Percentiles rank a stretch among this genome's conserved stretches.
Conservation (phyloP, 2,888 invertebrate species). For the Spicauda simplicius region DNA sequence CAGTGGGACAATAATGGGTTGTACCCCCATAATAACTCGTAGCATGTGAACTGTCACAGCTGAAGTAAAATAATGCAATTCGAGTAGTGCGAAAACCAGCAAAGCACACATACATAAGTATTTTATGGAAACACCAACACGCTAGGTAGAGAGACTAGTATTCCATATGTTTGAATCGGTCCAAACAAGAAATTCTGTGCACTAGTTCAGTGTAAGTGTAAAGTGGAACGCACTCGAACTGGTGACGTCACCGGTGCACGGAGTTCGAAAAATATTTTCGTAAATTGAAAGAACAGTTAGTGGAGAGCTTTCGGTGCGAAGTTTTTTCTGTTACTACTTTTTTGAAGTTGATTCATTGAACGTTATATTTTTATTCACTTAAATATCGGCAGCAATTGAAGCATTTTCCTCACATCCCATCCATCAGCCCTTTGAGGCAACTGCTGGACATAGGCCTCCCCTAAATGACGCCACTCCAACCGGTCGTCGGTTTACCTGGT, state of each 20-base stretch:
- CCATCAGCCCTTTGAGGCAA: too few relatives aligned
- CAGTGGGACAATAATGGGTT: too few relatives aligned
- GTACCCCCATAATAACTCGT: too few relatives aligned
- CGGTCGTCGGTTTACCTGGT: too few relatives aligned
- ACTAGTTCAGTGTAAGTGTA: constrained; percentile 37
- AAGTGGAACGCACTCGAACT: constrained; percentile 43
- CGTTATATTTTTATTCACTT: not conserved
- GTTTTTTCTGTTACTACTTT: constrained; percentile 3
- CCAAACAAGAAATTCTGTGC: not conserved
- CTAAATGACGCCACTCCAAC: too few relatives aligned
- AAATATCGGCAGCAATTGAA: not conserved
- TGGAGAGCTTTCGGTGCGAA: constrained; percentile 15
- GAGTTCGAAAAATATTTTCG: constrained; percentile 23
- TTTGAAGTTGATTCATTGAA: not conserved
- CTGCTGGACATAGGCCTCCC: too few relatives aligned
- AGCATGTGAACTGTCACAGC: too few relatives aligned
- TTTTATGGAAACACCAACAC: not conserved
- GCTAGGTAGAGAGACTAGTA: not conserved
- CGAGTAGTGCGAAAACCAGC: too few relatives aligned
- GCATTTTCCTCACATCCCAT: too few relatives aligned
- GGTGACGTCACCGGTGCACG: constrained; percentile 38
- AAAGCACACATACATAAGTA: too few relatives aligned
- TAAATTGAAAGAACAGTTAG: constrained; percentile 23
- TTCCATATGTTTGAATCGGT: not conserved
- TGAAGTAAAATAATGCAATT: too few relatives aligned